Evolutionary conservation across 2,888 invertebrate genomes (phyloP), one percentile per base, ranked within the genome.

Genomic region (Lymantria dispar): DNA sequence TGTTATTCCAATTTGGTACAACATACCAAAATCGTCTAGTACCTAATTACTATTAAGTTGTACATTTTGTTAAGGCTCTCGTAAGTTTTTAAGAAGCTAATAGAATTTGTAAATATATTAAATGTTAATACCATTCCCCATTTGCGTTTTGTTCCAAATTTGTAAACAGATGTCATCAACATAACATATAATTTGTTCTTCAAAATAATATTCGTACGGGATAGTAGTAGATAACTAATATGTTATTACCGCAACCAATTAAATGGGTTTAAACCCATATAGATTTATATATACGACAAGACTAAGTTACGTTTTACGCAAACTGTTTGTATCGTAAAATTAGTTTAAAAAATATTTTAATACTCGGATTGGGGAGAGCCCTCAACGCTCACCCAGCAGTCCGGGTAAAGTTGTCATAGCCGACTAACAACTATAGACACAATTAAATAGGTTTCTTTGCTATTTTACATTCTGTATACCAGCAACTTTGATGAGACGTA

Each of bases 1-100:
- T 82, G 77, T 80, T 80, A 85, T 87, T 86, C 83, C 83, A 82
- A 74, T 84, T 87, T 85, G 87, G 87, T 83, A 78, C 71, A 75
- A 67, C 68, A 70, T 81, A 85, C 85, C 87, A 84, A 83, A 83
- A 80, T 78, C 76, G 74, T 74, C 76, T 84, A 81, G 87, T 87
- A 87, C 87, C 85, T 87, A 83, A 85, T 78, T 83, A 85, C 58
- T 77, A 33, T 69, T 81, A 81, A 83, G 78, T 76, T 80, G 73
- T 80, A 76, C 54, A 67, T 72, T 76, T 72, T 69, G 64, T 61
- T 78, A 74, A 72, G 71, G 66, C 59, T 75, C 70, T 68, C 60
- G 57, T 71, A 69, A 66, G 52, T 62, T n/a, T n/a, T 62, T 65
- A 66, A 64, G 61, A 60, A 54, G 62, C 57, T 70, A 40, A 45